phyloP scores from a whole-genome alignment of 2,888 invertebrate species.

The Diplolepis rosae region DNA sequence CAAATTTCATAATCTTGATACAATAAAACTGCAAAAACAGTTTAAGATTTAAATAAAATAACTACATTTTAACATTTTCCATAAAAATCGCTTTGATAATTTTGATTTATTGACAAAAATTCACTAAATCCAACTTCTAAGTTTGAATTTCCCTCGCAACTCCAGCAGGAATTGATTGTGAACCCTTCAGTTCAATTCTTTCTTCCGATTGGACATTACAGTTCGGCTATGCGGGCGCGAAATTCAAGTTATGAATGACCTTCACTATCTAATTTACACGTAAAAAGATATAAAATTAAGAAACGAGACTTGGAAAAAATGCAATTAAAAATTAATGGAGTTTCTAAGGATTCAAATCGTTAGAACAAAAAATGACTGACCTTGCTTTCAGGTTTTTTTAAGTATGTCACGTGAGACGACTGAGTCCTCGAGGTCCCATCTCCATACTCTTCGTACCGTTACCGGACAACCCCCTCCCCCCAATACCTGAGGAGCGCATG shows the following conservation, averaged over 20 bases:
- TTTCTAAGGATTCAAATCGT: neutral
- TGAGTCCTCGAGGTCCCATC: neutral
- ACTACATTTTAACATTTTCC: no score
- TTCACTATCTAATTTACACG: neutral
- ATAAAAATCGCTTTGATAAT: no score
- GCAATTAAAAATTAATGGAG: neutral
- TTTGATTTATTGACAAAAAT: no score
- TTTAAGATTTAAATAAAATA: no score
- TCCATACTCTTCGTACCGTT: constrained; percentile 28
- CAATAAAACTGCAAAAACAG: no score
- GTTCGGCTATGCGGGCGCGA: no score
- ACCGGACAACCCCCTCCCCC: neutral
- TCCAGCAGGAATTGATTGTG: no score
- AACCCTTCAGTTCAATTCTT: no score
- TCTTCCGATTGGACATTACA: no score
- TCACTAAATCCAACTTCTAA: no score
- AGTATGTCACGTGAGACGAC: constrained; percentile 34
- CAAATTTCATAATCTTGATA: no score
- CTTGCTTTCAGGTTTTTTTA: constrained; percentile 28
- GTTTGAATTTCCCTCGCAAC: no score
- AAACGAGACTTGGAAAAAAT: neutral
- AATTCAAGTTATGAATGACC: neutral
- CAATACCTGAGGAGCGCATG: neutral
- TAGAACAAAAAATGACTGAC: constrained; percentile 6
- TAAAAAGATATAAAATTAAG: neutral